These are phyloP conservation scores for Bombus affinis DNA, from an alignment of 1,140 invertebrate genomes.

Conservation along the genomic window DNA sequence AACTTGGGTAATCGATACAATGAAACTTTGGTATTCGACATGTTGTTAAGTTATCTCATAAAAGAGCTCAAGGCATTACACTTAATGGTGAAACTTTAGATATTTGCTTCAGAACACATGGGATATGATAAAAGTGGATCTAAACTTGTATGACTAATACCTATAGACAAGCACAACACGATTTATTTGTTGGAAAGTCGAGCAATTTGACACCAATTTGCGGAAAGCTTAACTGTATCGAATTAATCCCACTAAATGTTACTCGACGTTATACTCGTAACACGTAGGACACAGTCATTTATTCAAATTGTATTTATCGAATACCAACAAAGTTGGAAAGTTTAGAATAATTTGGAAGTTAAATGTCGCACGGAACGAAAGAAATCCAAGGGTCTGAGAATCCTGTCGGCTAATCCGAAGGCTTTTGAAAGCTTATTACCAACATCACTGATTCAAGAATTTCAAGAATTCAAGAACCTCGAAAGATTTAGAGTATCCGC, in stretches of 20 bases:
- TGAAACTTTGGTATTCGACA: background rate
- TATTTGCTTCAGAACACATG: background rate
- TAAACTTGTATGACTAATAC: slow-evolving; percentile 8
- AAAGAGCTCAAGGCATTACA: slow-evolving; percentile 11
- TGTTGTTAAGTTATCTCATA: background rate
- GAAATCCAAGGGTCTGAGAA: background rate
- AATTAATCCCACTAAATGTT: background rate
- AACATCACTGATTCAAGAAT: background rate
- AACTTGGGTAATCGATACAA: background rate
- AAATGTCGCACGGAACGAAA: too few relatives aligned
- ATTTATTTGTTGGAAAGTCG: slow-evolving; percentile 8
- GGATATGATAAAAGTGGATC: slow-evolving; percentile 6
- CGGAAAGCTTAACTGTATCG: too few relatives aligned
- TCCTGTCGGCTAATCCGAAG: background rate
- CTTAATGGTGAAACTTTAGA: background rate
- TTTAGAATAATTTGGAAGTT: too few relatives aligned
- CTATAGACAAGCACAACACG: background rate
- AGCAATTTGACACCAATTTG: background rate
- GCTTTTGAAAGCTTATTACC: background rate
- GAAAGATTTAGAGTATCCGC: background rate
- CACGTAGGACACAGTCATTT: too few relatives aligned
- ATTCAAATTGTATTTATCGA: too few relatives aligned
- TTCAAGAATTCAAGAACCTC: background rate
- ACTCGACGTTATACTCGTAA: background rate
- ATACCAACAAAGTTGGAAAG: too few relatives aligned